These are phyloP conservation scores for Slavum lentiscoides DNA, from an alignment of 2,888 invertebrate species.

Conservation along the genomic window DNA sequence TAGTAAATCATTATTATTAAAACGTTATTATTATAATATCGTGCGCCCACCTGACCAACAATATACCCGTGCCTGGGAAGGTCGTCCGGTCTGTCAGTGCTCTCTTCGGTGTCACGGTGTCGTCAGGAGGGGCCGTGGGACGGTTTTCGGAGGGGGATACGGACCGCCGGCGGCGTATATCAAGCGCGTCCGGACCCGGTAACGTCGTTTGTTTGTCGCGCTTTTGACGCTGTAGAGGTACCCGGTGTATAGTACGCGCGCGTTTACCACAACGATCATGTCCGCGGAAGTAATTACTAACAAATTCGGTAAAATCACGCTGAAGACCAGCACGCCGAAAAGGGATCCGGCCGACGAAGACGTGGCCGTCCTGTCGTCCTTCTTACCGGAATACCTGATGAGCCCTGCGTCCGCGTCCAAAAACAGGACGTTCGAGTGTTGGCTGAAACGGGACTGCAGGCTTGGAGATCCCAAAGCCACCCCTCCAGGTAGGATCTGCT, in stretches of 20 bases:
- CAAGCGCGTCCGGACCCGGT: background rate
- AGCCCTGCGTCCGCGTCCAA: conserved; percentile 60
- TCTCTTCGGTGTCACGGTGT: too few relatives aligned
- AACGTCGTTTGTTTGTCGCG: conserved; percentile 6
- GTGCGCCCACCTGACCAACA: too few relatives aligned
- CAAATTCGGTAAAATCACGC: conserved; percentile 64
- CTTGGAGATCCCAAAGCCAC: conserved; percentile 77
- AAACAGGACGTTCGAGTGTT: conserved; percentile 75
- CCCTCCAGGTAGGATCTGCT: conserved; percentile 69
- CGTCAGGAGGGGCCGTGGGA: background rate
- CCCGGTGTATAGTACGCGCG: background rate
- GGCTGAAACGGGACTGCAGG: conserved; percentile 73
- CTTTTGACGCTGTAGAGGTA: background rate
- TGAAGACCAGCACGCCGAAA: conserved; percentile 41
- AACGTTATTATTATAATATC: too few relatives aligned
- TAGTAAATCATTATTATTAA: too few relatives aligned
- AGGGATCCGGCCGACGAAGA: conserved; percentile 70
- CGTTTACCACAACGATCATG: conserved; percentile 61
- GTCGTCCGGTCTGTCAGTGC: background rate
- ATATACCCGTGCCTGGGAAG: conserved; percentile 15
- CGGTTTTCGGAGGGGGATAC: background rate
- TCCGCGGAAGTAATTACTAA: conserved; percentile 78
- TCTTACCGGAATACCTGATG: conserved; percentile 72
- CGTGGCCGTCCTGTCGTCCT: conserved; percentile 83
- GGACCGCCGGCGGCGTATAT: background rate